Conservation (phyloP, 2,113 vertebrate species). For the Catharus minimus region DNA sequence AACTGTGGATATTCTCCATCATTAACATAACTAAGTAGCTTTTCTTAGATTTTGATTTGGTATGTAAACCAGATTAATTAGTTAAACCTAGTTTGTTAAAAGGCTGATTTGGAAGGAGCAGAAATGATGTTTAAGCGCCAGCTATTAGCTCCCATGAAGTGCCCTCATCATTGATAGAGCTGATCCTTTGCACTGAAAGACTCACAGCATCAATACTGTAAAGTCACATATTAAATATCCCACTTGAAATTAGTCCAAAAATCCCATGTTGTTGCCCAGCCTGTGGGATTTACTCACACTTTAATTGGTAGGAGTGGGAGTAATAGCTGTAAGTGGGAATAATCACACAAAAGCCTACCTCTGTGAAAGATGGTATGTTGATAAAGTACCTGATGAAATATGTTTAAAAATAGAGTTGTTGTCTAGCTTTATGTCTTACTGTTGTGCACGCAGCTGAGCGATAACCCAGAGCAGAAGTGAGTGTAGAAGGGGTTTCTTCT, state of each 20-base stretch:
- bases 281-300: background rate
- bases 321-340: background rate
- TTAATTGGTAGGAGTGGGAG: background rate
- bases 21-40: background rate
- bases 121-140: background rate
- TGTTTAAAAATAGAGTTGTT: background rate
- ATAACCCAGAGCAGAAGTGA: background rate
- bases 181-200: background rate
- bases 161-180: background rate
- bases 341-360: background rate
- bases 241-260: background rate
- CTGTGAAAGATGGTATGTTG: background rate
- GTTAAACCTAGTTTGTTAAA: background rate
- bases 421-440: background rate
- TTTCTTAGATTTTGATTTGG: background rate
- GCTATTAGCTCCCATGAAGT: background rate
- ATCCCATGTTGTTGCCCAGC: background rate
- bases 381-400: background rate
- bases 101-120: background rate
- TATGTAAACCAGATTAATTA: background rate
- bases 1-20: background rate
- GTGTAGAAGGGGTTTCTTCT: background rate
- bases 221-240: background rate
- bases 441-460: background rate
- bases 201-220: background rate